Conservation (phyloP, 2,797 vertebrate species). For the Cuculus canorus region DNA sequence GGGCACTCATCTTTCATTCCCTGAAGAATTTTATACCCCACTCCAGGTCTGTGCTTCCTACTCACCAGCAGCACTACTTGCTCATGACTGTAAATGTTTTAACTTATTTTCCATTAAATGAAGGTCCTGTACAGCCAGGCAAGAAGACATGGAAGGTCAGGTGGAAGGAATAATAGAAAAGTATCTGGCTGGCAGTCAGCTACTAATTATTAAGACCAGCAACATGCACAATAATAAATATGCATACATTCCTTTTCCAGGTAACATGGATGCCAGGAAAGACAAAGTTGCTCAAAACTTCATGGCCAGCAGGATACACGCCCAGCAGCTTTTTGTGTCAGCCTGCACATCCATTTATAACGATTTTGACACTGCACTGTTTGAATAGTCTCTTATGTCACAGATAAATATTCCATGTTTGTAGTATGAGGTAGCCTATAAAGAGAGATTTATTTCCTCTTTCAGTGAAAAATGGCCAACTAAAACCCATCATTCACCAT, state of each 20-base stretch:
- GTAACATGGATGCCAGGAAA: not conserved
- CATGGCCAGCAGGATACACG: not conserved
- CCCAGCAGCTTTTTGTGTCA: not conserved
- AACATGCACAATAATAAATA: not conserved
- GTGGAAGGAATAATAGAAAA: not conserved
- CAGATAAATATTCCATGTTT: slow-evolving; percentile 62
- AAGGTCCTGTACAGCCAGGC: not conserved
- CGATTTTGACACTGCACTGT: slow-evolving; percentile 25
- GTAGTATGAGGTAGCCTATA: slow-evolving; percentile 41
- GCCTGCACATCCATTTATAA: slow-evolving; percentile 3
- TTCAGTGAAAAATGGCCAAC: slow-evolving; percentile 38
- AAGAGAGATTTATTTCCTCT: slow-evolving; percentile 45
- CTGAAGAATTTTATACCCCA: not conserved
- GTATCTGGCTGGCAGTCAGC: not conserved
- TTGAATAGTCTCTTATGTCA: slow-evolving; percentile 44
- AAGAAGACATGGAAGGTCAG: fast-evolving
- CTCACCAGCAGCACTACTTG: not conserved
- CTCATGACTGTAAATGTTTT: not conserved
- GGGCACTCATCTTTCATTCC: not conserved
- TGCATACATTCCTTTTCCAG: not conserved
- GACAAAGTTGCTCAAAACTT: not conserved
- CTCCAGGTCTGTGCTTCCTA: not conserved
- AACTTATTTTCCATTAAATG: not conserved
- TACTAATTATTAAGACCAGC: not conserved
- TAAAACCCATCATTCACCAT: slow-evolving; percentile 31